phyloP scores from a whole-genome alignment of 2,113 vertebrate genomes.

The Pantherophis guttatus region DNA sequence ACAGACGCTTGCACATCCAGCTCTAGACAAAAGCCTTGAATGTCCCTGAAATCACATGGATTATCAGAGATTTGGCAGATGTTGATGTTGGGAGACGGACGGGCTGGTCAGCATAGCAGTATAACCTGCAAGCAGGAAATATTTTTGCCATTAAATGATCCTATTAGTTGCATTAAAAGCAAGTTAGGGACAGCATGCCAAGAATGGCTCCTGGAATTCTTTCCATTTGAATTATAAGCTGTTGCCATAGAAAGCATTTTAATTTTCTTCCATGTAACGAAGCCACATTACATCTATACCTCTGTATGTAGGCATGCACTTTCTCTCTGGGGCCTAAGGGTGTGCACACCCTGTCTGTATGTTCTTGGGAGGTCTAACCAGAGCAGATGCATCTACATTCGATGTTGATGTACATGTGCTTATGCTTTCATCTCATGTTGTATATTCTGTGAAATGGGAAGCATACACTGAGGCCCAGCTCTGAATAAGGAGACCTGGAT shows the following conservation, averaged over 20 bases:
- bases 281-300: background rate
- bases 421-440: background rate
- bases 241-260: background rate
- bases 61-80: background rate
- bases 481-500: background rate
- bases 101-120: background rate
- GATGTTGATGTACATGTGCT: background rate
- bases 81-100: background rate
- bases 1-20: background rate
- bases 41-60: background rate
- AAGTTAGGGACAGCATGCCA: background rate
- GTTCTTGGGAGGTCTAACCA: background rate
- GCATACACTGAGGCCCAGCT: background rate
- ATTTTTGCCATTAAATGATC: background rate
- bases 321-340: background rate
- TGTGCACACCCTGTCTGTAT: background rate
- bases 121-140: background rate
- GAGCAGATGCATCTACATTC: background rate
- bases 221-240: background rate
- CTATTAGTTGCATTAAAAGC: background rate
- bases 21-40: background rate
- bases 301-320: background rate
- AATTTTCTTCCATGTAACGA: background rate
- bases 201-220: background rate
- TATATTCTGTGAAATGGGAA: background rate